Conservation (phyloP, 2,888 invertebrate genomes). For the Caenorhabditis sulstoni region DNA sequence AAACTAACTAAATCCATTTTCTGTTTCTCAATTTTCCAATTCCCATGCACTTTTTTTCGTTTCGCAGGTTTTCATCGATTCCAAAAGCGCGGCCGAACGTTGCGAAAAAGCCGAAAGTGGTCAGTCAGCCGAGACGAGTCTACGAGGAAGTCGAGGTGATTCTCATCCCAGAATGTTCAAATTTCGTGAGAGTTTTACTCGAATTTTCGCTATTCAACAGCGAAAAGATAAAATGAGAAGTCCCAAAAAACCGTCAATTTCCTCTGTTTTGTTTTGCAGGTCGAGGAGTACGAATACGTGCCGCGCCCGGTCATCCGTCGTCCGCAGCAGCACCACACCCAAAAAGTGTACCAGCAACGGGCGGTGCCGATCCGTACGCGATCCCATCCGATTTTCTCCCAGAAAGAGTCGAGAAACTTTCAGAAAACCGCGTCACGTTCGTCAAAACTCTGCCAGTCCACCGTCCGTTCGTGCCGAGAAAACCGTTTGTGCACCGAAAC, state of each 20-base stretch:
- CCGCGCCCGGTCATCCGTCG: conserved; percentile 24
- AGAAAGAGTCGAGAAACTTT: not conserved
- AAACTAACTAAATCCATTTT: too few species aligned
- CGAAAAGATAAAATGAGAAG: too few species aligned
- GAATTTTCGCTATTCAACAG: too few species aligned
- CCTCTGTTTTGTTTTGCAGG: too few species aligned
- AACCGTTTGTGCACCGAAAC: conserved; percentile 1
- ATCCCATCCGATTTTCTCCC: not conserved
- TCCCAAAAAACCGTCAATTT: too few species aligned
- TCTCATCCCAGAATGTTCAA: too few species aligned
- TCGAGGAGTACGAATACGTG: conserved; percentile 13
- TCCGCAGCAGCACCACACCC: conserved; percentile 1
- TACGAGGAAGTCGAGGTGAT: conserved; percentile 7
- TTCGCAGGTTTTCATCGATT: conserved; percentile 44
- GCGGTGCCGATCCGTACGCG: conserved; percentile 36
- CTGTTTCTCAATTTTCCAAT: too few species aligned
- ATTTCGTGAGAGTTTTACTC: too few species aligned
- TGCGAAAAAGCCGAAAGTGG: conserved; percentile 1
- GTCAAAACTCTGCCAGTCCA: conserved; percentile 35
- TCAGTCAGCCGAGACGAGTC: not conserved
- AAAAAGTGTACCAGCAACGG: conserved; percentile 9
- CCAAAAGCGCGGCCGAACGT: conserved; percentile 16
- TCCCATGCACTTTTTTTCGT: too few species aligned
- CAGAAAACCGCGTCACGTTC: conserved; percentile 53
- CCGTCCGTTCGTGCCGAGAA: conserved; percentile 16